Percentiles rank a stretch among this genome's conserved stretches.
These are phyloP conservation scores for Rhagologus leucostigma DNA, from an alignment of 2,113 vertebrate genomes.

Conservation along the genomic window DNA sequence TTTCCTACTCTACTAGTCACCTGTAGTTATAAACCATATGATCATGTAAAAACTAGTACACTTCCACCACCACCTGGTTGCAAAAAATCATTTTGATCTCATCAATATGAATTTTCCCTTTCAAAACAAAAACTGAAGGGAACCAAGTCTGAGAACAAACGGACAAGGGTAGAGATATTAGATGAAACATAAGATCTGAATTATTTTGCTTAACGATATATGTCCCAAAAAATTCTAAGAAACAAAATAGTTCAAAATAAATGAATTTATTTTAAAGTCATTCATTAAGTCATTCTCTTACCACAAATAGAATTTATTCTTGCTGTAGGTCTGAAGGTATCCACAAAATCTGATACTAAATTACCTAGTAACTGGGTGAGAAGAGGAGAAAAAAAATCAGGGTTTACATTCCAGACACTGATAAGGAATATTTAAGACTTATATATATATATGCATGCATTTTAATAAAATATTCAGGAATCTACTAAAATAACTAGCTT, in stretches of 20 bases:
- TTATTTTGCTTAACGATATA: background rate
- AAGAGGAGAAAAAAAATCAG: background rate
- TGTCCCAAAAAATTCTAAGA: background rate
- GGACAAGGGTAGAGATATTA: background rate
- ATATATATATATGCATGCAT: fast-evolving
- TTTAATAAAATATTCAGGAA: background rate
- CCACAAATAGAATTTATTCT: slow-evolving; percentile 99
- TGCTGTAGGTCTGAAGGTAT: slow-evolving; percentile 96
- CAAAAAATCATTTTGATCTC: background rate
- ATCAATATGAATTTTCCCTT: background rate
- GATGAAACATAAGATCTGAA: background rate
- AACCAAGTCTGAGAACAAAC: background rate
- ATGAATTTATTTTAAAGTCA: background rate
- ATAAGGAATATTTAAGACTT: background rate
- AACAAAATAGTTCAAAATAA: background rate
- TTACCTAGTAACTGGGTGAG: slow-evolving; percentile 88
- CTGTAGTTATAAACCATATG: background rate
- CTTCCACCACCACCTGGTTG: background rate
- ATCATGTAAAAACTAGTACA: background rate
- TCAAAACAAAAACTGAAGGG: background rate
- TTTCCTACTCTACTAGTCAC: background rate
- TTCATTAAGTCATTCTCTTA: slow-evolving; percentile 67
- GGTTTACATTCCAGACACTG: background rate
- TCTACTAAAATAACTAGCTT: background rate
- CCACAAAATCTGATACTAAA: slow-evolving; percentile 95